Conservation (phyloP, 37 sponge, comb jelly and placozoan genomes). For the Aphrocallistes beatrix region DNA sequence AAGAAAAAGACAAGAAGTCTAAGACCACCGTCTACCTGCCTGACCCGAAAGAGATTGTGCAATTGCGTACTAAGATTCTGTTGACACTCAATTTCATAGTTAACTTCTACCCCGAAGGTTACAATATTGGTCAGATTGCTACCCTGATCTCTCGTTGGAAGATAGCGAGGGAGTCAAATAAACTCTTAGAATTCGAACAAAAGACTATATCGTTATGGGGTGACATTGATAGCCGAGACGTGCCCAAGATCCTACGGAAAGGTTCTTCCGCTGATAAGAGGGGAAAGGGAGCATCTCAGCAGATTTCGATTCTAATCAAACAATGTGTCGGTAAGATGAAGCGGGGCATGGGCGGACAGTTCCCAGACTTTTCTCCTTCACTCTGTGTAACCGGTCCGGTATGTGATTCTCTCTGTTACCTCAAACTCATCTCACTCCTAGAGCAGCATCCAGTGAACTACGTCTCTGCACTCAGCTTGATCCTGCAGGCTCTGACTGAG, state of each 20-base stretch:
- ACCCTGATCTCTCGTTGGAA: conserved; percentile 5
- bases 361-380: conserved; percentile 3
- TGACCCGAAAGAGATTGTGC: background rate
- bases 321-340: background rate
- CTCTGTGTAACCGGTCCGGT: background rate
- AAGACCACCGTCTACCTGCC: background rate
- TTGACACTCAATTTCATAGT: background rate
- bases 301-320: background rate
- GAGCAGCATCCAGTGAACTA: background rate
- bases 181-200: background rate
- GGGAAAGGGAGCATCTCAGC: background rate
- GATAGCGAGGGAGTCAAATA: background rate
- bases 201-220: background rate
- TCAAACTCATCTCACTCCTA: background rate
- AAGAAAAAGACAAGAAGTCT: background rate
- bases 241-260: background rate
- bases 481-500: background rate
- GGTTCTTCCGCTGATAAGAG: background rate
- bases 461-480: background rate
- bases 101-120: background rate
- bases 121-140: background rate
- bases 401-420: background rate
- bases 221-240: background rate
- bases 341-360: background rate
- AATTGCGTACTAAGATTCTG: background rate